Evolutionary conservation across 1,140 invertebrate species (phyloP).

Genomic region (Drosophila trapezifrons): DNA sequence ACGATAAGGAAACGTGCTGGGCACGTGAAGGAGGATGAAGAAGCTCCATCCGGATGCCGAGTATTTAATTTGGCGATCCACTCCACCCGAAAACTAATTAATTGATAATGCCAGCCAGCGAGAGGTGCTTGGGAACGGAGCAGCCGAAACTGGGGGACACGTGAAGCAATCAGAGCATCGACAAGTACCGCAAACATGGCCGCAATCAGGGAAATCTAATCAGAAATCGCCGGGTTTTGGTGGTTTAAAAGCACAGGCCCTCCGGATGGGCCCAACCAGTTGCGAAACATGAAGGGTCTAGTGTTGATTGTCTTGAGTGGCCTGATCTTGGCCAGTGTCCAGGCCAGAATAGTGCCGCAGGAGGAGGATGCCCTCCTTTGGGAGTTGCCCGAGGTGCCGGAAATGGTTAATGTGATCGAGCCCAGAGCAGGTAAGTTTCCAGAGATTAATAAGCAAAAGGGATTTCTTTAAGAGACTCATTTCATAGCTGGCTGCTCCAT

Average conservation of each 20-base stretch:
- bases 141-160: slow-evolving; percentile 42
- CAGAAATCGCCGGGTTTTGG: slow-evolving; percentile 19
- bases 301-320: slow-evolving; percentile 47
- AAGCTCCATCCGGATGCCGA: slow-evolving; percentile 7
- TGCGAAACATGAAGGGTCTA: slow-evolving; percentile 54
- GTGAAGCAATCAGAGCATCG: slow-evolving; percentile 46
- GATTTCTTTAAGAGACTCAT: neutral
- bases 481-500: slow-evolving; percentile 60
- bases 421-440: slow-evolving; percentile 43
- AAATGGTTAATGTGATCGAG: slow-evolving; percentile 25
- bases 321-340: slow-evolving; percentile 35
- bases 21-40: slow-evolving; percentile 52
- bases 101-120: slow-evolving; percentile 54
- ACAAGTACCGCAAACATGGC: slow-evolving; percentile 39
- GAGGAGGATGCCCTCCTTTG: slow-evolving; percentile 40
- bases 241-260: slow-evolving; percentile 58
- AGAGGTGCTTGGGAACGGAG: slow-evolving; percentile 7
- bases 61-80: slow-evolving; percentile 25
- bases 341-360: slow-evolving; percentile 51
- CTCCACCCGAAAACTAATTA: slow-evolving; percentile 60
- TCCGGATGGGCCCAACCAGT: slow-evolving; percentile 34
- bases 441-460: no score
- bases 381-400: slow-evolving; percentile 56
- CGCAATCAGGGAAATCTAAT: slow-evolving; percentile 62
- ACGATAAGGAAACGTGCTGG: slow-evolving; percentile 58